Evolutionary conservation across 2,888 invertebrate genomes (phyloP).

Genomic region (Sarcophaga carnaria): DNA sequence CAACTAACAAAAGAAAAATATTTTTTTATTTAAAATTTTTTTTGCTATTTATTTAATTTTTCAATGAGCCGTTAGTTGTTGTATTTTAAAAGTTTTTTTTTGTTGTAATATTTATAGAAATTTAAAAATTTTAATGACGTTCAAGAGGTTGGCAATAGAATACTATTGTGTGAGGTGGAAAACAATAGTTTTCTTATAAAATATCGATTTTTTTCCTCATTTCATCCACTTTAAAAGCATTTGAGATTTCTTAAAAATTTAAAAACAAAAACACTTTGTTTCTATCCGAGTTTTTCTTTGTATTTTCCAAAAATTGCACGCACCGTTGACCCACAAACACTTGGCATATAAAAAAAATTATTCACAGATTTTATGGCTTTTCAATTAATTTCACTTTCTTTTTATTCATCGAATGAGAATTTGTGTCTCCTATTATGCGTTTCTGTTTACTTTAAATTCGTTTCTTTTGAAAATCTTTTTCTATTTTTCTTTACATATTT

Average conservation of each 20-base stretch:
- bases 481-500: slow-evolving; percentile 26
- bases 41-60: slow-evolving; percentile 61
- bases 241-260: neutral
- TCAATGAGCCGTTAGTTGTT: slow-evolving; percentile 67
- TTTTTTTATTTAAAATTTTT: slow-evolving; percentile 27
- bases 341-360: neutral
- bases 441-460: slow-evolving; percentile 11
- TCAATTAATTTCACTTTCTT: slow-evolving; percentile 35
- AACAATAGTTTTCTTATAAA: slow-evolving; percentile 21
- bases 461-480: slow-evolving; percentile 9
- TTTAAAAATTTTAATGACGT: slow-evolving; percentile 36
- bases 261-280: slow-evolving; percentile 37
- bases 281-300: slow-evolving; percentile 26
- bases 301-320: slow-evolving; percentile 4
- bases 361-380: neutral
- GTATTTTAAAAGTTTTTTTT: slow-evolving; percentile 52
- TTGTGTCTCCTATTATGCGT: neutral
- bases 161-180: slow-evolving; percentile 8
- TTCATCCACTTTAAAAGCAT: slow-evolving; percentile 41
- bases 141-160: slow-evolving; percentile 1
- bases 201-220: neutral
- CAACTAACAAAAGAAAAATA: slow-evolving; percentile 65
- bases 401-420: neutral
- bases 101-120: slow-evolving; percentile 62
- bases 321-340: slow-evolving; percentile 29